Evolutionary conservation across 1,140 invertebrate species (phyloP), one percentile per base, ranked within the genome.

Genomic region (Cherax quadricarinatus): DNA sequence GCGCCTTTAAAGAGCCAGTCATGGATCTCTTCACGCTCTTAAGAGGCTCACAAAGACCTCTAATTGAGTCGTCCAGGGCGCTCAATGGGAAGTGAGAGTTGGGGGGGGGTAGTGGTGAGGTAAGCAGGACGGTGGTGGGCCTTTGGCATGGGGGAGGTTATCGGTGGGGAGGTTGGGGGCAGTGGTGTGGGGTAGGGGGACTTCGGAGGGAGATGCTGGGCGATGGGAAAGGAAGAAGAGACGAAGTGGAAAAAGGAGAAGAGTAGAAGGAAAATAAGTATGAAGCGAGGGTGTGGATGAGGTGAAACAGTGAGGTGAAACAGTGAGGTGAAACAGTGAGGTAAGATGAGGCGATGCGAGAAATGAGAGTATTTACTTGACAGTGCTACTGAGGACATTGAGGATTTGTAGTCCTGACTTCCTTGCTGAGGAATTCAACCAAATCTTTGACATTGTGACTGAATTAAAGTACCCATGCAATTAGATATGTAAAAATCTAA

Each of bases 51-150:
- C 82, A 84, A 84, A 84, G 82, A 84, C 21, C 7, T 10, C 49
- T 84, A 62, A 84, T 84, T 84, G 82, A 84, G 82, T 60, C 82
- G 62, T 84, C 82, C 82, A 30, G 51, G 21, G 80, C 16, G 10
- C 62, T 70, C 62, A 16, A 80, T 57, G 6, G 53, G 53, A 14
- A 9, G 53, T 57, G 53, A 14, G 53, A 14, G 53, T 57, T 7
- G 6, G 53, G n/a, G n/a, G n/a, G n/a, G 53, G 53, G 53, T 9
- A 14, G 53, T 14, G 53, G 53, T 1, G 53, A 66, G 62, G 62
- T 66, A 66, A 16, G 16, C 18, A 66, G 62, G 62, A 18, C 12
- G 62, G 62, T 66, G 18, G 7, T 3, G 70, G 70, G 24, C 5
- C 66, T 70, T 16, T 5, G 70, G 6, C 6, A 21, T 75, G n/a